phyloP scores from a whole-genome alignment of 1,140 invertebrate genomes.

The Eciton burchellii region DNA sequence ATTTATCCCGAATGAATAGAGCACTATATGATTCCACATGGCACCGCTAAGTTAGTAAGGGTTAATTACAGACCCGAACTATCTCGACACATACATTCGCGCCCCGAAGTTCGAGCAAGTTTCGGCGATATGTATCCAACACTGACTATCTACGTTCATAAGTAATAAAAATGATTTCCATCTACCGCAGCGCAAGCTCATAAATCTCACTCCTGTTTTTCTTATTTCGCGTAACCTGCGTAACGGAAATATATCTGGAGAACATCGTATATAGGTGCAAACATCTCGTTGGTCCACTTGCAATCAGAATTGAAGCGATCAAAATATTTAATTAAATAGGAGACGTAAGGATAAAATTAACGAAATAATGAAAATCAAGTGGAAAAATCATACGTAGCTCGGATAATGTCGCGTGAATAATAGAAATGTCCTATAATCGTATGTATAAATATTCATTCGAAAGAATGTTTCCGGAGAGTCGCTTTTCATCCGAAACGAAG shows the following conservation, averaged over 20 bases:
- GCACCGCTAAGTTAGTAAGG: constrained; percentile 58
- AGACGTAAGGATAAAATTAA: constrained; percentile 18
- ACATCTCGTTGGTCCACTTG: constrained; percentile 19
- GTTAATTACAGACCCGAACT: constrained; percentile 61
- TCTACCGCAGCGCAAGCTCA: constrained; percentile 23
- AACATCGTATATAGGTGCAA: constrained; percentile 15
- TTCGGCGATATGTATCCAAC: constrained; percentile 48
- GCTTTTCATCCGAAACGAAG: constrained; percentile 1
- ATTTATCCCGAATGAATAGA: constrained; percentile 50
- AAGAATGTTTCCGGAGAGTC: background rate
- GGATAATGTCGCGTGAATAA: constrained; percentile 18
- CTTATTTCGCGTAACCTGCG: constrained; percentile 35
- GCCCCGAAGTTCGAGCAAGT: constrained; percentile 49
- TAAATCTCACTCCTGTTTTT: constrained; percentile 45
- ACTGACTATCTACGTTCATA: constrained; percentile 49
- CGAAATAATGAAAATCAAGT: background rate
- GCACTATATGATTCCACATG: constrained; percentile 60
- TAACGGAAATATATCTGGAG: constrained; percentile 33
- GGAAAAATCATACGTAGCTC: background rate
- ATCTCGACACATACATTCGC: constrained; percentile 57
- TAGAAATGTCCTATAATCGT: background rate
- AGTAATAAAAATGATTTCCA: constrained; percentile 58
- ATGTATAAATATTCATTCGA: background rate
- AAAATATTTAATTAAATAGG: constrained; percentile 5
- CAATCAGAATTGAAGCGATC: background rate